Evolutionary conservation across 1,140 invertebrate genomes (phyloP).

Genomic region (Aricia agestis): DNA sequence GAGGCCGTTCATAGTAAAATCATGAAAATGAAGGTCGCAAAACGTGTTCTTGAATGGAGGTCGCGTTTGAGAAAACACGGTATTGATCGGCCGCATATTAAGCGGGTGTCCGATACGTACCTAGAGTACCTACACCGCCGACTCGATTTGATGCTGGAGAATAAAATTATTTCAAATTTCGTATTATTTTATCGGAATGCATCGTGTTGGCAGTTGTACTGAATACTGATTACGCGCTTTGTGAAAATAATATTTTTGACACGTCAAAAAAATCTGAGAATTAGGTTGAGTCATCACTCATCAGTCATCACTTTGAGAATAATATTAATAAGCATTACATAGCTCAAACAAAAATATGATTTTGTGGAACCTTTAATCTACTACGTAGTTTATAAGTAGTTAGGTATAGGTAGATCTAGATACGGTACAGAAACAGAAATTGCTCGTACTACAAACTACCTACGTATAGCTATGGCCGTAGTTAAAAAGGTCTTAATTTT

Average conservation of each 20-base stretch:
- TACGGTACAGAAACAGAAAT: too few relatives aligned
- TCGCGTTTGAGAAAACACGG: constrained; percentile 2
- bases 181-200: background rate
- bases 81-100: background rate
- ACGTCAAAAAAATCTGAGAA: background rate
- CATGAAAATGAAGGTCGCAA: background rate
- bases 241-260: background rate
- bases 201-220: background rate
- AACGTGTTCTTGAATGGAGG: constrained; percentile 2
- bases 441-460: too few relatives aligned
- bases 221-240: background rate
- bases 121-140: background rate
- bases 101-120: background rate
- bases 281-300: background rate
- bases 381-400: background rate
- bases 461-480: too few relatives aligned
- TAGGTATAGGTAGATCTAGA: too few relatives aligned
- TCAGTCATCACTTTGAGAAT: background rate
- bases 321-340: background rate
- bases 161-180: background rate
- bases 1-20: background rate
- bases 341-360: background rate
- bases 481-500: too few relatives aligned
- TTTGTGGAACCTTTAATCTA: background rate
- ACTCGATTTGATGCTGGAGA: background rate